Conservation (phyloP, 2,888 invertebrate genomes). For the Rotaria magnacalcarata region DNA sequence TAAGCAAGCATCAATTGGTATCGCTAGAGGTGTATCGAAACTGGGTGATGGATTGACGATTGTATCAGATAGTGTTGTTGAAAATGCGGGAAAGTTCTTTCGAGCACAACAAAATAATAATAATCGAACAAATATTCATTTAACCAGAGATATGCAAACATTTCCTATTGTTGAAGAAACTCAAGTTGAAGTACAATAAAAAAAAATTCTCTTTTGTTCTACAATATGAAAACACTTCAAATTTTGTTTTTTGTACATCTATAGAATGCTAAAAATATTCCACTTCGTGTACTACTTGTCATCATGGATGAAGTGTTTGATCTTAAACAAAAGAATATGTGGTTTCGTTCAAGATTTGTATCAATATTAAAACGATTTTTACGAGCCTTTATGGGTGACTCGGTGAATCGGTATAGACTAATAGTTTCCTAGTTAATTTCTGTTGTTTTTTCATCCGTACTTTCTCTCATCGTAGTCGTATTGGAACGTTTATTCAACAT, state of each 20-base stretch:
- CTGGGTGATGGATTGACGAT: background rate
- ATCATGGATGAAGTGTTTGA: conserved; percentile 81
- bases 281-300: conserved; percentile 72
- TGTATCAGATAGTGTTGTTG: conserved; percentile 10
- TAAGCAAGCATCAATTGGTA: conserved; percentile 50
- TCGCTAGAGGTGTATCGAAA: background rate
- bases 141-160: background rate
- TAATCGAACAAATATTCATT: background rate
- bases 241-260: background rate
- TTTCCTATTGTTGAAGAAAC: conserved; percentile 21
- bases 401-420: conserved; percentile 66
- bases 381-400: conserved; percentile 75
- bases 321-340: conserved; percentile 73
- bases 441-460: too few relatives aligned
- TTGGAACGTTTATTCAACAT: conserved; percentile 78
- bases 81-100: background rate
- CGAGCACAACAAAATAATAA: background rate
- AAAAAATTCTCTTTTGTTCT: too few relatives aligned
- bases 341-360: conserved; percentile 73
- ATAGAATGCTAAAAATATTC: conserved; percentile 67
- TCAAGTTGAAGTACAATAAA: conserved; percentile 33
- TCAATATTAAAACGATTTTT: conserved; percentile 72
- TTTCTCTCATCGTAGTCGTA: conserved; percentile 64
- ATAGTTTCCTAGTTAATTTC: too few relatives aligned
- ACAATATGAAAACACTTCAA: too few relatives aligned